phyloP scores from a whole-genome alignment of 1,140 invertebrate genomes.

The Neodiprion pinetum region DNA sequence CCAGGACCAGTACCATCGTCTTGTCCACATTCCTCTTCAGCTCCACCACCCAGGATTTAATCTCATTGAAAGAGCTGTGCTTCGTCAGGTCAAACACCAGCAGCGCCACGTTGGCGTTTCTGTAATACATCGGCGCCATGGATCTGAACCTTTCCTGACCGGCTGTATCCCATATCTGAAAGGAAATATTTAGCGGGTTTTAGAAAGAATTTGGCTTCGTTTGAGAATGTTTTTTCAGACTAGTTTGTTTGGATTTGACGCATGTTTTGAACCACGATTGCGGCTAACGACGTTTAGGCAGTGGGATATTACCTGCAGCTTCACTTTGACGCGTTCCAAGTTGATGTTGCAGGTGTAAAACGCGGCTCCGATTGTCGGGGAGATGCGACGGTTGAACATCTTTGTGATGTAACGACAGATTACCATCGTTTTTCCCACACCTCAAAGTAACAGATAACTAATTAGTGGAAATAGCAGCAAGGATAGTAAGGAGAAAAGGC shows the following conservation, averaged over 20 bases:
- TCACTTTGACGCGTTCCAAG: slow-evolving; percentile 72
- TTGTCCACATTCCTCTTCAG: slow-evolving; percentile 78
- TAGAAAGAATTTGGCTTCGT: neutral
- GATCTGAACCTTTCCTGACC: slow-evolving; percentile 80
- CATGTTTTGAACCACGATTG: slow-evolving; percentile 2
- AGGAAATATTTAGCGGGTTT: slow-evolving; percentile 27
- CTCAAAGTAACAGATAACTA: slow-evolving; percentile 62
- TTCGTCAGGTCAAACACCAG: slow-evolving; percentile 88
- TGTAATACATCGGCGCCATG: slow-evolving; percentile 92
- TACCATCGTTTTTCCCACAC: slow-evolving; percentile 87
- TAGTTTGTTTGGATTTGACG: slow-evolving; percentile 41
- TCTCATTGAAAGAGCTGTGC: slow-evolving; percentile 72
- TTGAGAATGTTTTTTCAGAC: slow-evolving; percentile 23
- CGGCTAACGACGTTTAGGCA: neutral
- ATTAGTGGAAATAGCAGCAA: neutral
- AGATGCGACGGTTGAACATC: slow-evolving; percentile 74
- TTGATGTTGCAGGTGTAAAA: slow-evolving; percentile 87
- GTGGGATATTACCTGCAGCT: slow-evolving; percentile 69
- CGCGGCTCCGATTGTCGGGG: slow-evolving; percentile 87
- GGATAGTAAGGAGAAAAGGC: no score
- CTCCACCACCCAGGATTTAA: slow-evolving; percentile 84
- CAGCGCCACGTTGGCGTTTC: slow-evolving; percentile 87
- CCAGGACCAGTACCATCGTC: slow-evolving; percentile 77
- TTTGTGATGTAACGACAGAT: slow-evolving; percentile 82
- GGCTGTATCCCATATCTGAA: slow-evolving; percentile 89